Conservation (phyloP, 2,797 vertebrate genomes). For the Fringilla coelebs region DNA sequence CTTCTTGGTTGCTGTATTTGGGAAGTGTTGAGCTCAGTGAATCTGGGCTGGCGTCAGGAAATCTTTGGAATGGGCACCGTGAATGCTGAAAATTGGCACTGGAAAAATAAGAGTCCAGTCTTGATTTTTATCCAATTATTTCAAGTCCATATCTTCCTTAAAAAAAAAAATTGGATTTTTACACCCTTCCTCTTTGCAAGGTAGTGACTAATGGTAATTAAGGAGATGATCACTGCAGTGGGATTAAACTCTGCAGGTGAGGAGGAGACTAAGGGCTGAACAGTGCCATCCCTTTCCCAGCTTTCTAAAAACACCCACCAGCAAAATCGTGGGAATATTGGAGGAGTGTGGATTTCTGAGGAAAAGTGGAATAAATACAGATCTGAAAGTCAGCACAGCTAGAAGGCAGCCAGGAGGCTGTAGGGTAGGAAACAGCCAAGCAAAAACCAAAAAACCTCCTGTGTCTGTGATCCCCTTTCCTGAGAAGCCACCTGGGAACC, state of each 20-base stretch:
- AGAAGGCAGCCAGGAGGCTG: neutral
- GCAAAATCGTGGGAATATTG: accelerated
- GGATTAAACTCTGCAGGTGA: neutral
- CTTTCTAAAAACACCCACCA: neutral
- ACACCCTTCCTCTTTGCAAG: neutral
- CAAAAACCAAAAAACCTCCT: neutral
- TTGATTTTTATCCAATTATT: conserved; percentile 10
- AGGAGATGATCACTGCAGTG: neutral
- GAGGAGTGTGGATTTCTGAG: neutral
- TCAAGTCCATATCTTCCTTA: neutral
- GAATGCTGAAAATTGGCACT: neutral
- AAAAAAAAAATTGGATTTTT: neutral
- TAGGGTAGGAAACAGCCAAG: neutral
- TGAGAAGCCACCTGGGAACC: neutral
- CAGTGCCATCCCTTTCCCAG: neutral
- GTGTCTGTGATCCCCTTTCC: neutral
- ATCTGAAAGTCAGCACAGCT: neutral
- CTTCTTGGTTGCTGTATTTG: neutral
- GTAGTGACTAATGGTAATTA: neutral
- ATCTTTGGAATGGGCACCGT: neutral
- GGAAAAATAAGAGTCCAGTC: neutral
- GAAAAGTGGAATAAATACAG: neutral
- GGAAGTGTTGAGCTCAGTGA: neutral
- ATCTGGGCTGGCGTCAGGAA: neutral
- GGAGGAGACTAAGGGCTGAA: neutral